Percentiles rank a stretch among this genome's conserved stretches.
phyloP scores from a whole-genome alignment of 2,888 invertebrate species.

The Epinotia brunnichana region DNA sequence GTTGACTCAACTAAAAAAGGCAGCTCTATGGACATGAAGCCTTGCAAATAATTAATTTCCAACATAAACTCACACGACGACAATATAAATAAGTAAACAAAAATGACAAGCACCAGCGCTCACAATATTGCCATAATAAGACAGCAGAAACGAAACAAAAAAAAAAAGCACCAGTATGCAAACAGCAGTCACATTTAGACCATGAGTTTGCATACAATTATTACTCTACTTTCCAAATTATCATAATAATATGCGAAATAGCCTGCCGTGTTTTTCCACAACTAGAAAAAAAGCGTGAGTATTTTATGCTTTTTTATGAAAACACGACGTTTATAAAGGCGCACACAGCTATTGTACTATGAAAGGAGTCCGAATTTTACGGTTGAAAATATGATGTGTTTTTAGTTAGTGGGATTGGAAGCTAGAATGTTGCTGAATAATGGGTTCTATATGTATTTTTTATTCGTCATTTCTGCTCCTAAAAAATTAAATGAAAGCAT shows the following conservation, averaged over 20 bases:
- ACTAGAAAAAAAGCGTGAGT: background rate
- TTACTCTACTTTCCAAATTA: constrained; percentile 18
- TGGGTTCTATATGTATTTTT: too few relatives aligned
- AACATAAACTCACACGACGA: background rate
- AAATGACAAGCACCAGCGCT: background rate
- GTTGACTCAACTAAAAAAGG: too few relatives aligned
- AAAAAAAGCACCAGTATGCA: background rate
- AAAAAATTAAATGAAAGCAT: too few relatives aligned
- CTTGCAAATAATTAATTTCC: background rate
- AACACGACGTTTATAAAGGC: background rate
- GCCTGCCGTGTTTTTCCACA: background rate
- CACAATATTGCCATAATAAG: constrained; percentile 9
- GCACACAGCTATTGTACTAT: background rate
- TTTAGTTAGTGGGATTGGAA: background rate
- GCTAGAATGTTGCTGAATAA: too few relatives aligned
- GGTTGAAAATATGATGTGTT: background rate
- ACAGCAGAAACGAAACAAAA: background rate
- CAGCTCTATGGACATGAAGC: too few relatives aligned
- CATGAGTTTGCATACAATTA: constrained; percentile 9
- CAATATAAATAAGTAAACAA: constrained; percentile 3
- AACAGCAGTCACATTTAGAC: background rate
- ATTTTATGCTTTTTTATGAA: background rate
- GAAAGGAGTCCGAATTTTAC: constrained; percentile 1
- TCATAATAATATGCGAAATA: constrained; percentile 27
- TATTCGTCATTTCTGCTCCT: too few relatives aligned